Percentiles rank a stretch among this genome's conserved stretches.
Evolutionary conservation across 2,113 vertebrate genomes (phyloP).

Genomic region (Chloroceryle aenea): DNA sequence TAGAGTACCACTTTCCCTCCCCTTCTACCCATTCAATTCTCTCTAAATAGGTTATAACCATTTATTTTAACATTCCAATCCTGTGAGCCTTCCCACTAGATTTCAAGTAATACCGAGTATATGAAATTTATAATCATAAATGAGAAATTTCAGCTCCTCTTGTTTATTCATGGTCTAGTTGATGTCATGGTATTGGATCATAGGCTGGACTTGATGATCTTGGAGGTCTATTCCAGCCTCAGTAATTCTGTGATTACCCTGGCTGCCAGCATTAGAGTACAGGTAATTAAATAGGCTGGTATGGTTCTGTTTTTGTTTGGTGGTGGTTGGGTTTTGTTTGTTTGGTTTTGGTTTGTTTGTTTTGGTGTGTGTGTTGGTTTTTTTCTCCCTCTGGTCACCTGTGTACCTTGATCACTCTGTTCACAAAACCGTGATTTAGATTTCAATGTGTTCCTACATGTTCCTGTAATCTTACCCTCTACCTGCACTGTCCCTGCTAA

Average conservation of each 20-base stretch:
- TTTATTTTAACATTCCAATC: slow-evolving; percentile 37
- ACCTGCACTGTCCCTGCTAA: not conserved
- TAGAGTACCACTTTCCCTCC: not conserved
- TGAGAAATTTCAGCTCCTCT: slow-evolving; percentile 8
- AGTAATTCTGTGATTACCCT: not conserved
- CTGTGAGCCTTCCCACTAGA: slow-evolving; percentile 21
- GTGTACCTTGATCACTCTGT: not conserved
- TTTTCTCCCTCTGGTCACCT: not conserved
- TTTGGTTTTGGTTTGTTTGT: no score
- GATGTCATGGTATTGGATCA: no score
- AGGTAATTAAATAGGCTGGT: not conserved
- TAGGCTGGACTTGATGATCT: no score
- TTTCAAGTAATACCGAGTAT: slow-evolving; percentile 26
- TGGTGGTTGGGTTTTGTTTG: no score
- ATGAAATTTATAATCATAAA: slow-evolving; percentile 5
- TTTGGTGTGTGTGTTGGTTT: not conserved
- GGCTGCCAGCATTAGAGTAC: not conserved
- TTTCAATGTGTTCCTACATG: not conserved
- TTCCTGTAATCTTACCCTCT: not conserved
- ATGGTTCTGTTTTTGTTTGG: no score
- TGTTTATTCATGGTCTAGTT: not conserved
- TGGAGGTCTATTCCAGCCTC: no score
- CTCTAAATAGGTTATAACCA: slow-evolving; percentile 21
- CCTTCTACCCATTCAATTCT: slow-evolving; percentile 24
- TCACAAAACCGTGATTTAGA: not conserved